Conservation (phyloP, 2,888 invertebrate species). For the Sericinus montela region DNA sequence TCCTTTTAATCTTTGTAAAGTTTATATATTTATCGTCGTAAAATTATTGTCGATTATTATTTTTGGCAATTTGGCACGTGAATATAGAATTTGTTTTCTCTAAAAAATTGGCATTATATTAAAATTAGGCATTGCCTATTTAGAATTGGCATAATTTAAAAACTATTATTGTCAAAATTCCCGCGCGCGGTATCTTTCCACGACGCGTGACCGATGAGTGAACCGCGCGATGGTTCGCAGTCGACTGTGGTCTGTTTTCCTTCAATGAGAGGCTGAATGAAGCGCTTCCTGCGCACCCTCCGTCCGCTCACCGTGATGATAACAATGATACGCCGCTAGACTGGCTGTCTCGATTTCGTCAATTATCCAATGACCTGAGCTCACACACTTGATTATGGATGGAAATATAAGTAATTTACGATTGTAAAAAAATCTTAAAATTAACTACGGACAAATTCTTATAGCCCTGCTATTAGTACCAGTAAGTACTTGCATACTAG, state of each 20-base stretch:
- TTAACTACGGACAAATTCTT: too few species aligned
- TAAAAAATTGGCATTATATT: not conserved
- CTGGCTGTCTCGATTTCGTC: slow-evolving; percentile 26
- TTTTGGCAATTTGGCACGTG: slow-evolving; percentile 31
- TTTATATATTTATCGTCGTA: slow-evolving; percentile 40
- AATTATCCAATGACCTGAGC: not conserved
- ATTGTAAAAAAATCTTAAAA: too few species aligned
- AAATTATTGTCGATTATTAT: slow-evolving; percentile 22
- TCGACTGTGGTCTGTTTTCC: slow-evolving; percentile 58
- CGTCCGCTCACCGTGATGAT: slow-evolving; percentile 29
- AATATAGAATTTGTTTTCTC: not conserved
- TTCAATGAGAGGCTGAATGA: slow-evolving; percentile 42
- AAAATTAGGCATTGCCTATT: slow-evolving; percentile 14
- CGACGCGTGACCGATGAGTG: slow-evolving; percentile 36
- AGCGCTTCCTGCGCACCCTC: slow-evolving; percentile 52
- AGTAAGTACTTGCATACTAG: too few species aligned
- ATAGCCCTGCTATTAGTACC: too few species aligned
- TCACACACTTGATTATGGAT: not conserved
- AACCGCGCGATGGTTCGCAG: slow-evolving; percentile 51
- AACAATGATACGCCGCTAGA: slow-evolving; percentile 33
- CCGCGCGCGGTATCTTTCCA: slow-evolving; percentile 30
- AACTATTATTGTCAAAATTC: slow-evolving; percentile 31
- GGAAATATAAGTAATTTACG: too few species aligned
- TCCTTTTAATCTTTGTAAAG: slow-evolving; percentile 18
- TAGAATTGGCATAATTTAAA: slow-evolving; percentile 13